Base-by-base conservation (phyloP, 2,113 vertebrate genomes). In the Rhinogobius similis region DNA sequence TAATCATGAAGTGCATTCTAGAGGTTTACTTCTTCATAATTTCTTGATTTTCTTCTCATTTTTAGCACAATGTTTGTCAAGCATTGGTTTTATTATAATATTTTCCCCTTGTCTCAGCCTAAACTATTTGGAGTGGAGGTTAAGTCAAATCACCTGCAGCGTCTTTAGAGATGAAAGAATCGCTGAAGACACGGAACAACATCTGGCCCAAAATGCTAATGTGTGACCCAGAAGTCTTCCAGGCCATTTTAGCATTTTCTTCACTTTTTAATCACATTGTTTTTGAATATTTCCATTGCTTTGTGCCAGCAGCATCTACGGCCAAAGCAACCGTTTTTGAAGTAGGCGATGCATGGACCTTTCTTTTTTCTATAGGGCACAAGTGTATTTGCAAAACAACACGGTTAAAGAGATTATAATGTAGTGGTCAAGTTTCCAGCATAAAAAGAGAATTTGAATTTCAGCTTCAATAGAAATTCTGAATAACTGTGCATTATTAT, bases 121-220 rank as follows among this genome's bases (percentile, higher is more conserved):
- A 61, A 61, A 61, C 16, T 32, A n/a, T 32, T 61, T n/a, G 29
- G 58, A 61, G 58, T 11, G 27, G 58, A 61, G 58, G 58, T 61
- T 36, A 61, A 61, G 58, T 61, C 58, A 38, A 61, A 61, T 61
- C 29, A 61, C 58, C 58, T 61, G 16, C 27, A 61, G 58, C 27
- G 18, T 61, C 58, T 61, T 36, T 32, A 18, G 58, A 61, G 58
- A 61, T 61, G 27, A 61, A 61, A 61, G 58, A 38, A 61, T 10
- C 20, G 18, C 16, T 38, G 20, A 36, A 36, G 29, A 36, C 29
- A 38, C 58, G 18, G 29, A 36, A 61, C 29, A 61, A 61, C 58
- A 61, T 61, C 58, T 61, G 58, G 29, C 20, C 58, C 18, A 10
- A n/a, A 12, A 61, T 61, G 58, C 58, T n/a, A 61, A 61, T 61